These are phyloP conservation scores for Nomada ruficornis DNA, from an alignment of 2,888 invertebrate genomes.

Conservation along the genomic window DNA sequence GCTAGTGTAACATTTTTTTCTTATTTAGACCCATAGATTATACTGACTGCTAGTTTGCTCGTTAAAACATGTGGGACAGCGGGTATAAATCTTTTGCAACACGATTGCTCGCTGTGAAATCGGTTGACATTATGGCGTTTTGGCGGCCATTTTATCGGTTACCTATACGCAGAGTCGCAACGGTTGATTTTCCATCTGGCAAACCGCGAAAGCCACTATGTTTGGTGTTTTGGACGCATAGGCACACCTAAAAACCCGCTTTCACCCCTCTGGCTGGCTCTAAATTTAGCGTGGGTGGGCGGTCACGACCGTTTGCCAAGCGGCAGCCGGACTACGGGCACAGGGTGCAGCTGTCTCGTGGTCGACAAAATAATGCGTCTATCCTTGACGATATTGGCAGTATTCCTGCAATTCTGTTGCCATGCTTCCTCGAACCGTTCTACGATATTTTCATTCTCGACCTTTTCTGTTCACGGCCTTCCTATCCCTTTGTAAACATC, in stretches of 20 bases:
- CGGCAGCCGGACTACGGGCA: conserved; percentile 72
- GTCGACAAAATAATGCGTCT: conserved; percentile 66
- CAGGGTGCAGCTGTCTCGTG: conserved; percentile 75
- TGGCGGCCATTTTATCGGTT: conserved; percentile 12
- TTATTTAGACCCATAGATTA: too few species aligned
- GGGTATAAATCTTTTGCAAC: not conserved
- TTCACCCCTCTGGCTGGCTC: conserved; percentile 65
- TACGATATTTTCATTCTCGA: conserved; percentile 32
- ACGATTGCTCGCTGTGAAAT: not conserved
- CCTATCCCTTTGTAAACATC: conserved; percentile 33
- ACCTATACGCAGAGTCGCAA: conserved; percentile 1
- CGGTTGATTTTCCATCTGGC: conserved; percentile 43
- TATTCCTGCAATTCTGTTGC: conserved; percentile 42
- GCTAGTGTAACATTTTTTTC: too few species aligned
- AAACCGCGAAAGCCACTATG: conserved; percentile 41
- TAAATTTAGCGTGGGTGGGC: conserved; percentile 82
- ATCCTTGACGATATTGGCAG: conserved; percentile 60
- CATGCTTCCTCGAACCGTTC: conserved; percentile 29
- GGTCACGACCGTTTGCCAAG: conserved; percentile 75
- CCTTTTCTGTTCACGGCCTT: conserved; percentile 11
- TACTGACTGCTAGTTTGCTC: too few species aligned
- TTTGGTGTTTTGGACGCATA: conserved; percentile 52
- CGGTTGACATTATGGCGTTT: conserved; percentile 11
- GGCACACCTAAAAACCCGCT: conserved; percentile 55
- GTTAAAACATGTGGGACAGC: not conserved